Conservation (phyloP, 2,797 vertebrate species). For the Melanotaenia pygmaea region DNA sequence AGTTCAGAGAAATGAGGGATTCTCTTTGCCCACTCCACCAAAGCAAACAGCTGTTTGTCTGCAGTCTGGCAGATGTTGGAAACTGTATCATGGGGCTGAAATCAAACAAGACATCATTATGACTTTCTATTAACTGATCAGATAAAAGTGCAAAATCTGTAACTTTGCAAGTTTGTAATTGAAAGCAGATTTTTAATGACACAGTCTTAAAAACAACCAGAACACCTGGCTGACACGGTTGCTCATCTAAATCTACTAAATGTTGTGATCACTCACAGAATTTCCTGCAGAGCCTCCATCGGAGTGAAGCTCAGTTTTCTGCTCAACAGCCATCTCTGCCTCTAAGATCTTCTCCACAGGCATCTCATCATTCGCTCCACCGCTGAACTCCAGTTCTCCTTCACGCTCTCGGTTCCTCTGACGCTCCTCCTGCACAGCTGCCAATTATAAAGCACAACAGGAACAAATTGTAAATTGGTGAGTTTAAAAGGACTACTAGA, state of each 20-base stretch:
- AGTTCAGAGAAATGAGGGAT: slow-evolving; percentile 97
- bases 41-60: slow-evolving; percentile 97
- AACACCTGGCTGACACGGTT: neutral
- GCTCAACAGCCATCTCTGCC: slow-evolving; percentile 94
- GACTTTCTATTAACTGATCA: neutral
- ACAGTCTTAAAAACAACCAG: neutral
- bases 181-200: neutral
- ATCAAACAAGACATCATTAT: slow-evolving; percentile 22
- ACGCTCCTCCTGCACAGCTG: slow-evolving; percentile 97
- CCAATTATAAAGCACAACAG: slow-evolving; percentile 26
- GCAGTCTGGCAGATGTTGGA: slow-evolving; percentile 99
- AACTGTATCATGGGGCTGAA: slow-evolving; percentile 94
- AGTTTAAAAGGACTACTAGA: neutral
- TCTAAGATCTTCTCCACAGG: slow-evolving; percentile 97
- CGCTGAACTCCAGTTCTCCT: slow-evolving; percentile 88
- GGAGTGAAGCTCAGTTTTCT: slow-evolving; percentile 90
- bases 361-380: slow-evolving; percentile 92
- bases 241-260: neutral
- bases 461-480: slow-evolving; percentile 11
- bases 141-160: neutral
- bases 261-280: slow-evolving; percentile 83
- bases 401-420: slow-evolving; percentile 94
- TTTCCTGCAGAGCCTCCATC: slow-evolving; percentile 84
- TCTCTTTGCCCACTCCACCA: slow-evolving; percentile 99
- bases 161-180: slow-evolving; percentile 1